These are phyloP conservation scores for Pica pica DNA, from an alignment of 2,113 vertebrate genomes.

Conservation along the genomic window DNA sequence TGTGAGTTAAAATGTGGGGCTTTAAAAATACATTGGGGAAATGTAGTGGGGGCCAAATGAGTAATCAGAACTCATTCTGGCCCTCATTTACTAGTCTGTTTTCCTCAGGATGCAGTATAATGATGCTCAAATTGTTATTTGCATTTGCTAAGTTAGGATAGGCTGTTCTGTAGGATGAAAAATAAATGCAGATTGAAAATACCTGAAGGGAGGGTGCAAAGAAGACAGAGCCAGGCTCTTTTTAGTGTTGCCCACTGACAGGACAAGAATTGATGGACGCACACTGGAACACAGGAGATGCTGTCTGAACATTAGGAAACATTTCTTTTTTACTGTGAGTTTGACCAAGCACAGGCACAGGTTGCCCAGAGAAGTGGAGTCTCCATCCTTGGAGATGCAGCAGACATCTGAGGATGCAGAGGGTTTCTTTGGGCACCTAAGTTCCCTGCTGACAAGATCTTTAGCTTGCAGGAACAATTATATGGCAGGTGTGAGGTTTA, in stretches of 20 bases:
- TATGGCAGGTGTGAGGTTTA: not conserved
- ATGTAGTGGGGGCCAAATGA: not conserved
- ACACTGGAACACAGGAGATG: not conserved
- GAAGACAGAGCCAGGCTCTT: not conserved
- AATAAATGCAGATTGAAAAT: not conserved
- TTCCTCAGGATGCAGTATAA: not conserved
- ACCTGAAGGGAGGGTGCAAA: not conserved
- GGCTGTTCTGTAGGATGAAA: not conserved
- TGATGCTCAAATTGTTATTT: not conserved
- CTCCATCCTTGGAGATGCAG: not conserved
- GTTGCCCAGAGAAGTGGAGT: not conserved
- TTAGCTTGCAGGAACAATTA: not conserved
- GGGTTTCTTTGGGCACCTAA: not conserved
- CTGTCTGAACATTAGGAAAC: not conserved
- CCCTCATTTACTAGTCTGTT: not conserved
- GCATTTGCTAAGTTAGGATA: not conserved
- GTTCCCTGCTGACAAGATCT: not conserved
- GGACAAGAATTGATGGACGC: not conserved
- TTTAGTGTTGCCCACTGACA: not conserved
- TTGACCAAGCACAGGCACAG: not conserved
- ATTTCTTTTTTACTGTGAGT: not conserved
- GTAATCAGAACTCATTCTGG: not conserved
- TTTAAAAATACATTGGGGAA: constrained; percentile 17
- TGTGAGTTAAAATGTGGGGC: not conserved
- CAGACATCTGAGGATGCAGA: not conserved